phyloP scores from a whole-genome alignment of 2,113 vertebrate genomes.

The Nycticebus coucang region DNA sequence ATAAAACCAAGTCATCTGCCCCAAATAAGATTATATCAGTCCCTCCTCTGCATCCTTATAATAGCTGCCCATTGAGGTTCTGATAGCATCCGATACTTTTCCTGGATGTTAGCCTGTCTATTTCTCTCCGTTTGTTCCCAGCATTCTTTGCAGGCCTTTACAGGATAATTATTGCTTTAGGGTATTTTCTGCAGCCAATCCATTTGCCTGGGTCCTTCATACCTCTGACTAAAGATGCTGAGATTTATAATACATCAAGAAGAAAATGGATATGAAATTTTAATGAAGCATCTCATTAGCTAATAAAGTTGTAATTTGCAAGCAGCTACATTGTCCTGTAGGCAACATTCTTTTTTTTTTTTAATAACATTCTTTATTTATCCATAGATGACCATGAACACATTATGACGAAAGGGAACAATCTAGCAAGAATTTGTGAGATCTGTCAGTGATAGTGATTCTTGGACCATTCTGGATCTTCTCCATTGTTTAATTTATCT shows the following conservation, averaged over 20 bases:
- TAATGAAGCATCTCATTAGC: neutral
- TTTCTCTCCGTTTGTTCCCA: neutral
- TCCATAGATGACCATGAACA: neutral
- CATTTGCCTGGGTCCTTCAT: neutral
- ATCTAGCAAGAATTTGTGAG: neutral
- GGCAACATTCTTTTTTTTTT: neutral
- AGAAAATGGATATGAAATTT: neutral
- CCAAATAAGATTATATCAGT: neutral
- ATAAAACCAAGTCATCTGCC: neutral
- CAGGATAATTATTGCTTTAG: neutral
- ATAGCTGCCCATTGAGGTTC: neutral
- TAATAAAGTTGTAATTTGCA: neutral
- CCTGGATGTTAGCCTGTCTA: neutral
- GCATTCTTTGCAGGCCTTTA: neutral
- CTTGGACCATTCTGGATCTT: neutral
- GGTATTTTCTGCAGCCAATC: neutral
- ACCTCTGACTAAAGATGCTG: neutral
- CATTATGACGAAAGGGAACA: neutral
- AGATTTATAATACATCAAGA: neutral
- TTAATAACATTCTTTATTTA: neutral
- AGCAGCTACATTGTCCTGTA: neutral
- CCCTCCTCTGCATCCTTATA: neutral
- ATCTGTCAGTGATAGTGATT: neutral
- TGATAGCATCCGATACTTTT: neutral
- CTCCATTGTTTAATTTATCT: neutral